These are phyloP conservation scores for Nasonia giraulti DNA, from an alignment of 1,140 invertebrate species.

Conservation along the genomic window DNA sequence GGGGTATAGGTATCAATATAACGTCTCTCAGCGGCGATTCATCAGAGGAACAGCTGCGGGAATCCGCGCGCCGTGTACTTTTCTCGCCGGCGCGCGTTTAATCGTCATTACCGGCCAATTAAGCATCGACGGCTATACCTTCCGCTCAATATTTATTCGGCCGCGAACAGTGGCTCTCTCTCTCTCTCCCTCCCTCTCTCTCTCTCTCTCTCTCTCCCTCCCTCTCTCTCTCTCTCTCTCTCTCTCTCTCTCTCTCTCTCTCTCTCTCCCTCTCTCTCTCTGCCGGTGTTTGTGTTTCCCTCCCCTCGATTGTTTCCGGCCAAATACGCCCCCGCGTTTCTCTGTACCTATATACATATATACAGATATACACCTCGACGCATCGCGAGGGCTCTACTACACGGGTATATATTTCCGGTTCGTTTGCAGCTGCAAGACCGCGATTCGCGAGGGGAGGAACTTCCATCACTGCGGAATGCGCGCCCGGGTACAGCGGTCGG, in stretches of 20 bases:
- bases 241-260: no score
- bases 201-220: neutral
- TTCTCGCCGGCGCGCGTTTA: neutral
- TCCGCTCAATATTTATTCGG: slow-evolving; percentile 40
- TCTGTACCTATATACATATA: neutral
- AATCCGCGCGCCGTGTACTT: neutral
- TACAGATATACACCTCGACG: neutral
- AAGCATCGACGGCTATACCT: slow-evolving; percentile 18
- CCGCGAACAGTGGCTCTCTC: neutral
- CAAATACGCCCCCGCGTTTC: slow-evolving; percentile 17
- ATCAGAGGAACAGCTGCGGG: neutral
- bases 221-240: no score
- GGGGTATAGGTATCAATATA: neutral
- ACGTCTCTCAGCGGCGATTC: neutral
- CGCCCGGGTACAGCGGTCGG: neutral
- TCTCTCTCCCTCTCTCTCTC: no score
- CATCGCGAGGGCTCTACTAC: neutral
- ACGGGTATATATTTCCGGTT: slow-evolving; percentile 3
- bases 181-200: no score
- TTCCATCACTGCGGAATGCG: slow-evolving; percentile 23
- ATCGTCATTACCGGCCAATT: slow-evolving; percentile 34
- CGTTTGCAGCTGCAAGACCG: neutral
- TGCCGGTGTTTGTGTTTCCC: slow-evolving; percentile 12
- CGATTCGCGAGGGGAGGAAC: neutral
- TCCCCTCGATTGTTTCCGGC: slow-evolving; percentile 33